Evolutionary conservation across 2,888 invertebrate genomes (phyloP).

Genomic region (Lycaena phlaeas): DNA sequence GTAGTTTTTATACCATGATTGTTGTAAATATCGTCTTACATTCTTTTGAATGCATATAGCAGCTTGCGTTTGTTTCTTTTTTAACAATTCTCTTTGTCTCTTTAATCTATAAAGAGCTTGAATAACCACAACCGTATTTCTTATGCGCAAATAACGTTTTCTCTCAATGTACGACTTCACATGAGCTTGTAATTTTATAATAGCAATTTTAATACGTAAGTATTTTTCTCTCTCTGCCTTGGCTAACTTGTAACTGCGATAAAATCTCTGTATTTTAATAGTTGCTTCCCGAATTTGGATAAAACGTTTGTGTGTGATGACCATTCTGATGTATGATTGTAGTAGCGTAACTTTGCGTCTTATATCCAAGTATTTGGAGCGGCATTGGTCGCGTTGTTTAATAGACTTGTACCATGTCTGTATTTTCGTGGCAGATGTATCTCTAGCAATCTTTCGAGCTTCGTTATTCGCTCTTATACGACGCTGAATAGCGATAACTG

Average conservation of each 20-base stretch:
- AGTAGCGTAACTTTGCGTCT: constrained; percentile 34
- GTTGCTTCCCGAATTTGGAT: constrained; percentile 25
- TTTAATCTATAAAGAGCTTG: constrained; percentile 52
- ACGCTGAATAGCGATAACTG: constrained; percentile 43
- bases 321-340: constrained; percentile 50
- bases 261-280: constrained; percentile 32
- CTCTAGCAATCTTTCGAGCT: constrained; percentile 23
- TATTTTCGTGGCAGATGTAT: constrained; percentile 37
- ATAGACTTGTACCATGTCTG: constrained; percentile 48
- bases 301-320: constrained; percentile 32
- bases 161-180: constrained; percentile 36
- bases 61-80: constrained; percentile 30
- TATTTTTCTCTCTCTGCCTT: constrained; percentile 27
- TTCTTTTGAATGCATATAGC: constrained; percentile 48
- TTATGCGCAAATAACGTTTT: constrained; percentile 34
- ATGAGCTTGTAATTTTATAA: constrained; percentile 33
- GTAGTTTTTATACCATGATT: constrained; percentile 34
- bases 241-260: constrained; percentile 37
- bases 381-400: constrained; percentile 32
- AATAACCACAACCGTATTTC: constrained; percentile 34
- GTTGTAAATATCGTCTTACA: constrained; percentile 37
- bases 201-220: constrained; percentile 18
- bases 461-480: constrained; percentile 36
- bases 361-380: constrained; percentile 31
- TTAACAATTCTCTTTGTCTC: constrained; percentile 25